phyloP scores from a whole-genome alignment of 2,113 vertebrate genomes.

The Baryphthengus martii region DNA sequence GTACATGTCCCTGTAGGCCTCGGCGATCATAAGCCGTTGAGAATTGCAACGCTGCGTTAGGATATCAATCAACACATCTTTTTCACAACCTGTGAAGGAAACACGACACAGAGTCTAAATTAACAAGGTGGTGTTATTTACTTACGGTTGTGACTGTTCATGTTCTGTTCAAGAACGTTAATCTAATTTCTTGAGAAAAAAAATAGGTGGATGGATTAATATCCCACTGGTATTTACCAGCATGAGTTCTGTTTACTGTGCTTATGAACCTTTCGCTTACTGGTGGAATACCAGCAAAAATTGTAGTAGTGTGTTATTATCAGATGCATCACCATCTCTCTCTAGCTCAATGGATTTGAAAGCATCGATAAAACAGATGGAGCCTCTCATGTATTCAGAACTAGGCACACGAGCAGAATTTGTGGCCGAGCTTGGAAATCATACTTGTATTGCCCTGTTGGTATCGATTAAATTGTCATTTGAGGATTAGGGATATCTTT shows the following conservation, averaged over 20 bases:
- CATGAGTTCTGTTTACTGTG: background rate
- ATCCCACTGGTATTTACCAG: background rate
- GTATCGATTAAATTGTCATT: conserved; percentile 1
- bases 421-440: background rate
- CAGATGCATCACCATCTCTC: background rate
- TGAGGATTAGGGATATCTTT: background rate
- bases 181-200: background rate
- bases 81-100: conserved; percentile 73
- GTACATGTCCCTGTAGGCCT: conserved; percentile 68
- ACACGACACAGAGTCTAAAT: background rate
- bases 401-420: background rate
- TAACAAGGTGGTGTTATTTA: background rate
- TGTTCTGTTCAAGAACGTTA: background rate
- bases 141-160: background rate
- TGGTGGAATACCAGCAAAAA: background rate
- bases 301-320: background rate
- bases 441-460: background rate
- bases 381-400: background rate
- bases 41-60: conserved; percentile 75
- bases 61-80: conserved; percentile 75
- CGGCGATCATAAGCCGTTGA: conserved; percentile 71
- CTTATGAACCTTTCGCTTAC: background rate
- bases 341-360: background rate
- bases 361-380: background rate
- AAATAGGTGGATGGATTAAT: background rate